phyloP scores from a whole-genome alignment of 2,888 invertebrate species.

The Microctonus hyperodae region DNA sequence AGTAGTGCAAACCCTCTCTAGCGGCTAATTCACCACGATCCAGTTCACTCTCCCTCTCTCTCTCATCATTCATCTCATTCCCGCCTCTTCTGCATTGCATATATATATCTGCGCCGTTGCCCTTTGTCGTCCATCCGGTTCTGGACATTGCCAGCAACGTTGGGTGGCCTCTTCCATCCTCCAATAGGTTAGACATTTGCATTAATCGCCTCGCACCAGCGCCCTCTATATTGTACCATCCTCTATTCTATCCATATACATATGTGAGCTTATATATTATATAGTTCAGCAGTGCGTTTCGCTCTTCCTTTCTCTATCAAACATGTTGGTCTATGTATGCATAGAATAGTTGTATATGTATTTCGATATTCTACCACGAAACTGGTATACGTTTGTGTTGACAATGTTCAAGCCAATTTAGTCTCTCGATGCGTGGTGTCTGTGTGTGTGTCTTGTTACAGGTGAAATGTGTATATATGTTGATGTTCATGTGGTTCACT shows the following conservation, averaged over 20 bases:
- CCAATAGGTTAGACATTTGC: conserved; percentile 58
- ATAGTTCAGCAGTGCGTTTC: conserved; percentile 14
- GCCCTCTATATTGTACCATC: conserved; percentile 18
- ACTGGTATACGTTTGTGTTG: background rate
- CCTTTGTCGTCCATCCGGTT: conserved; percentile 33
- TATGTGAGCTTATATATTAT: conserved; percentile 12
- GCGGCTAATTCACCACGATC: conserved; percentile 23
- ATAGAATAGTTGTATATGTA: background rate
- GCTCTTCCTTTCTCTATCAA: background rate
- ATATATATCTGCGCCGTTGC: conserved; percentile 26
- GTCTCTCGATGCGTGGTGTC: conserved; percentile 6
- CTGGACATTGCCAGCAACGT: conserved; percentile 36
- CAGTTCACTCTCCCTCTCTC: conserved; percentile 27
- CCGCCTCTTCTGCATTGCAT: background rate
- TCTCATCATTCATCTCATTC: too few species aligned
- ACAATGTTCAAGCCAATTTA: conserved; percentile 13
- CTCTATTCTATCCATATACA: conserved; percentile 14
- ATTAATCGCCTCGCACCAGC: conserved; percentile 54
- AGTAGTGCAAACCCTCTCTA: conserved; percentile 9
- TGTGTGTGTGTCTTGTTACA: too few species aligned
- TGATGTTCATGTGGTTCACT: conserved; percentile 6
- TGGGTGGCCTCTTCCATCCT: conserved; percentile 45
- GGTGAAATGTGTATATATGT: background rate
- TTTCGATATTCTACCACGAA: background rate
- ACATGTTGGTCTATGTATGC: too few species aligned